Percentiles rank a stretch among this genome's conserved stretches.
These are phyloP conservation scores for Geotrypetes seraphini DNA, from an alignment of 2,797 vertebrate species.

Conservation along the genomic window DNA sequence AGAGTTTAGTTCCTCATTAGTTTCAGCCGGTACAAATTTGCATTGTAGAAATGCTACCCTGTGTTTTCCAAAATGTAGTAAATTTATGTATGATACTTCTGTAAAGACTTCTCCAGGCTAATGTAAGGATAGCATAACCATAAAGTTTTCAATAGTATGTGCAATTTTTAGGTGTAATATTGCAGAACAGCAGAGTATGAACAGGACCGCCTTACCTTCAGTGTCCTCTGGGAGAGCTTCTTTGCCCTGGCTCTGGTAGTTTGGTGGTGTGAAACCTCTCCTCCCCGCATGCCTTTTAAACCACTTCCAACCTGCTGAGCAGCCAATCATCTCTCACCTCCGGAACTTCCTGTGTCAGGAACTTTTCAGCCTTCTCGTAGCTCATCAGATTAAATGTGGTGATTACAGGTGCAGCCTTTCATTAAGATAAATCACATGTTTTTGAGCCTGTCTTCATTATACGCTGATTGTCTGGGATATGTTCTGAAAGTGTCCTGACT, in stretches of 20 bases:
- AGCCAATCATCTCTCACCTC: slow-evolving; percentile 29
- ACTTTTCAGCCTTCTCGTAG: slow-evolving; percentile 28
- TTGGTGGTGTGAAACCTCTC: slow-evolving; percentile 13
- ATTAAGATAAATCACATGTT: slow-evolving; percentile 24
- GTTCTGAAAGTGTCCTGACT: fast-evolving
- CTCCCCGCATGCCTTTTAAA: slow-evolving; percentile 29
- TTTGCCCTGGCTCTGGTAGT: slow-evolving; percentile 18
- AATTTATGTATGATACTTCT: too few species aligned
- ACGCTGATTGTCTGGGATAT: fast-evolving
- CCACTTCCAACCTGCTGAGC: slow-evolving; percentile 2
- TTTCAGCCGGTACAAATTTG: too few species aligned
- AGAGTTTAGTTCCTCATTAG: too few species aligned
- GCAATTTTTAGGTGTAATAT: too few species aligned
- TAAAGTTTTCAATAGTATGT: too few species aligned
- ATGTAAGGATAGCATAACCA: too few species aligned
- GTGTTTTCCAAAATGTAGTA: too few species aligned
- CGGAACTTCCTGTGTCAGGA: slow-evolving; percentile 23
- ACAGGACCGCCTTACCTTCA: slow-evolving; percentile 39
- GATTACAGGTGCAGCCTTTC: slow-evolving; percentile 24
- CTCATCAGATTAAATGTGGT: slow-evolving; percentile 12
- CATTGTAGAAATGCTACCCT: too few species aligned
- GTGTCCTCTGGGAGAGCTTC: slow-evolving; percentile 7
- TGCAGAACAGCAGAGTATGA: too few species aligned
- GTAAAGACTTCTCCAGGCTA: too few species aligned
- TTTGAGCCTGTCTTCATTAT: fast-evolving